These are phyloP conservation scores for Peromyscus aztecus DNA, from an alignment of 2,797 vertebrate genomes.

Conservation along the genomic window DNA sequence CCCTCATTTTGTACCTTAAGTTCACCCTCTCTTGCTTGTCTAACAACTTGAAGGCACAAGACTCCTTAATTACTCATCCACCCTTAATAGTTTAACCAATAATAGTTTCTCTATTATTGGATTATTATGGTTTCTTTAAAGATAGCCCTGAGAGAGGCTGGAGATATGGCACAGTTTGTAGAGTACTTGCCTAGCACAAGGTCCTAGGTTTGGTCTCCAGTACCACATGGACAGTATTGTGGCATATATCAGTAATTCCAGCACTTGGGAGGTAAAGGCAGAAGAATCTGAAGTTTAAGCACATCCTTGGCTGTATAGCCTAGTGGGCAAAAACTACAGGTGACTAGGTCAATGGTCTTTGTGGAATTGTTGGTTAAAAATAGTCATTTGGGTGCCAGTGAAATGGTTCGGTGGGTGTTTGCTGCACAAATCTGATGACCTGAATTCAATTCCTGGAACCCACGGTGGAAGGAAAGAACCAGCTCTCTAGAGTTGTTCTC, in stretches of 20 bases:
- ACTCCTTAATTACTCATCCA: neutral
- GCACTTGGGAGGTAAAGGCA: neutral
- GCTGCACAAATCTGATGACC: neutral
- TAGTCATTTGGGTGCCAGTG: neutral
- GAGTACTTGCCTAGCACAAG: neutral
- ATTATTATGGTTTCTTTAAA: slow-evolving; percentile 37
- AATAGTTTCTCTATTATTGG: neutral
- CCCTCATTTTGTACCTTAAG: neutral
- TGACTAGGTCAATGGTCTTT: neutral
- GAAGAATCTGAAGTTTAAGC: neutral
- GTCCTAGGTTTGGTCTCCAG: neutral
- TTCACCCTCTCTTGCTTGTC: neutral
- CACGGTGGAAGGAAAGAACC: neutral
- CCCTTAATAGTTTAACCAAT: neutral
- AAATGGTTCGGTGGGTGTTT: neutral
- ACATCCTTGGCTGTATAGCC: neutral
- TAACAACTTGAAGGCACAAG: neutral
- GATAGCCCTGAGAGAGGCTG: neutral
- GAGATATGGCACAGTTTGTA: neutral
- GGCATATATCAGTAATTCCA: neutral
- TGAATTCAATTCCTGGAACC: neutral
- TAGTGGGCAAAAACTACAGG: neutral
- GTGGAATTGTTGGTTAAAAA: neutral
- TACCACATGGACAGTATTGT: neutral
- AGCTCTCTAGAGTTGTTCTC: neutral